Percentiles rank a stretch among this genome's conserved stretches.
Evolutionary conservation across 2,113 vertebrate genomes (phyloP).

Genomic region (Synchiropus splendidus): DNA sequence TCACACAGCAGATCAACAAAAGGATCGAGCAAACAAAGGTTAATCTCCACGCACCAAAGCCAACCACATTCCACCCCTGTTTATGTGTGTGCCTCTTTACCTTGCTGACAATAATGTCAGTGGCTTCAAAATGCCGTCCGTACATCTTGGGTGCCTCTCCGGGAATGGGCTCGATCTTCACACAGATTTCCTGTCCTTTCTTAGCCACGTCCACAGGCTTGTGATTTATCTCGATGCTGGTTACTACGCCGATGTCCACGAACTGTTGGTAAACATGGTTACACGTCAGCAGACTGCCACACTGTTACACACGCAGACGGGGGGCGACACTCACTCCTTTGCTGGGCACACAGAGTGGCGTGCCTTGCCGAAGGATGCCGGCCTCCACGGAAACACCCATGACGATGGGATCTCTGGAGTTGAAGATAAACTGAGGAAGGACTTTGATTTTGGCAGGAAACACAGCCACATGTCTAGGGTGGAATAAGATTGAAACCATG

Average conservation of each 20-base stretch:
- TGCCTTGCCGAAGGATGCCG: constrained; percentile 84
- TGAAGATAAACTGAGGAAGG: constrained; percentile 96
- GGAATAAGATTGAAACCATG: neutral
- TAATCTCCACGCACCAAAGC: no score
- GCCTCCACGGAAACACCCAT: constrained; percentile 88
- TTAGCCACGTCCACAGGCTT: constrained; percentile 87
- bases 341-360: constrained; percentile 87
- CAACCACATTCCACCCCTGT: no score
- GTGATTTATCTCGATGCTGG: constrained; percentile 95
- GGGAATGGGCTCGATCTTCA: constrained; percentile 96
- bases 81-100: constrained; percentile 42
- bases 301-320: neutral
- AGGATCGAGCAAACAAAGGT: no score
- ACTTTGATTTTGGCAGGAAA: constrained; percentile 92
- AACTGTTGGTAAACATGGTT: constrained; percentile 64
- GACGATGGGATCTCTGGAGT: constrained; percentile 96
- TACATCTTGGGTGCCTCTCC: constrained; percentile 98
- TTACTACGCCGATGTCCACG: constrained; percentile 92
- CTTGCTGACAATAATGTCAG: constrained; percentile 93
- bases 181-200: constrained; percentile 95
- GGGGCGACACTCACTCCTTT: constrained; percentile 72
- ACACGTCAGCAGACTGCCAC: neutral
- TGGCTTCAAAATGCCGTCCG: constrained; percentile 94
- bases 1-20: no score
- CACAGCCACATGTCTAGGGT: constrained; percentile 81